Evolutionary conservation across 2,888 invertebrate genomes (phyloP), one percentile per base, ranked within the genome.

Genomic region (Hoplodrina blanda): DNA sequence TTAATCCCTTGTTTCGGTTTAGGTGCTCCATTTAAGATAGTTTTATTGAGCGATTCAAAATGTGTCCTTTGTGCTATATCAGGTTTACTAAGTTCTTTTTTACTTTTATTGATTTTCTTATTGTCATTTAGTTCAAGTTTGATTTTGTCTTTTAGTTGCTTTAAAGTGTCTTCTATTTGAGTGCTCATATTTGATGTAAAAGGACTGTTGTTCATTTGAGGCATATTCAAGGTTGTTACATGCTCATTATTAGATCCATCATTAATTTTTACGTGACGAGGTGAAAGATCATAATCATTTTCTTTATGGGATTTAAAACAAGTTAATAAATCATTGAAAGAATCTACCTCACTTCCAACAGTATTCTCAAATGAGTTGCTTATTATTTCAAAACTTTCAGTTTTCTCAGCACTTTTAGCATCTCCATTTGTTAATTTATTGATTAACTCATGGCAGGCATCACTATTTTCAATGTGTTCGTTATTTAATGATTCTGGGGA

Each of bases 281-380:
- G n/a, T n/a, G n/a, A 30, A 50, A 20, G 11, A 33, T 55, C 33
- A 62, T 41, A 11, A 2, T 37, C 44, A 55, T 63, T 62, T 25
- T 68, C 54, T 49, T 79, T 63, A 65, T 84, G 75, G 17, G 56
- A 77, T 77, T 90, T 56, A 85, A 88, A 93, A 53, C 92, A 92
- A 46, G 79, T 74, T 56, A 93, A 60, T 72, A 93, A 87, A 71
- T 92, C 90, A 75, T 85, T 76, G 78, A 94, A 94, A 25, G 90
- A 80, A 70, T 91, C 87, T 60, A 91, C 82, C 69, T 75, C 69
- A 55, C n/a, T 44, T 56, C 78, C 54, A 63, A 73, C 78, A 44
- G 79, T 52, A 46, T 79, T 65, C 30, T 89, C 71, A 84, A 87
- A 90, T 60, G 91, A 91, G 25, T 85, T 69, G 65, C 82, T 85